Evolutionary conservation across 2,113 vertebrate species (phyloP), one percentile per base, ranked within the genome.

Genomic region (Aptenodytes forsteri): DNA sequence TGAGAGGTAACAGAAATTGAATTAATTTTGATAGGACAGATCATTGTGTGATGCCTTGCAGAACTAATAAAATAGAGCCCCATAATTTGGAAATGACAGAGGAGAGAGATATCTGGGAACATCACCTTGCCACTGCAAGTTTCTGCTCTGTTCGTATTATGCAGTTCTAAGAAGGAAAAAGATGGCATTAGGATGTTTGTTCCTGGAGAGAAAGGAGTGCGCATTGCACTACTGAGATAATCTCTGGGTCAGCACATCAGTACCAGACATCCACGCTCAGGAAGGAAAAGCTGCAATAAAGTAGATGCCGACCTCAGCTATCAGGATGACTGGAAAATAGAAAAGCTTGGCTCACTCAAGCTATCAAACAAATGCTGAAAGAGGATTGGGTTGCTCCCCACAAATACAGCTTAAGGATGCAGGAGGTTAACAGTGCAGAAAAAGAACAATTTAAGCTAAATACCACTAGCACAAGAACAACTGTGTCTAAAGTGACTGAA

Each of bases 11-110:
- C 29, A 85, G 20, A 93, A 87, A 65, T 13, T 1, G 16, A 89
- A 87, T 69, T 59, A 55, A 67, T 72, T 93, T 91, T 67, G n/a
- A 72, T 25, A 52, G 32, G 29, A 76, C 23, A 87, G 58, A 82
- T 79, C 11, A 42, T 2, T 5, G 7, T 1, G 4, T 58, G 30
- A 22, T 52, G 47, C 9, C n/a, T 46, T 71, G 55, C 47, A 71
- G 73, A 87, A 79, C 23, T 86, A 92, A 86, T 64, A 92, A 91
- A 94, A 72, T 8, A 70, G 69, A 89, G 23, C 7, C 32, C 81
- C 54, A 58, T 64, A 44, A 89, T 78, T 61, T 80, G 46, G 54
- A 88, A 93, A 77, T 49, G 16, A 80, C 46, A 82, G 42, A 75
- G 30, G 9, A 76, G 14, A 62, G 26, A 77, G 36, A 11, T 52